Base-by-base conservation (phyloP, 2,888 invertebrate genomes). In the Microctonus hyperodae region DNA sequence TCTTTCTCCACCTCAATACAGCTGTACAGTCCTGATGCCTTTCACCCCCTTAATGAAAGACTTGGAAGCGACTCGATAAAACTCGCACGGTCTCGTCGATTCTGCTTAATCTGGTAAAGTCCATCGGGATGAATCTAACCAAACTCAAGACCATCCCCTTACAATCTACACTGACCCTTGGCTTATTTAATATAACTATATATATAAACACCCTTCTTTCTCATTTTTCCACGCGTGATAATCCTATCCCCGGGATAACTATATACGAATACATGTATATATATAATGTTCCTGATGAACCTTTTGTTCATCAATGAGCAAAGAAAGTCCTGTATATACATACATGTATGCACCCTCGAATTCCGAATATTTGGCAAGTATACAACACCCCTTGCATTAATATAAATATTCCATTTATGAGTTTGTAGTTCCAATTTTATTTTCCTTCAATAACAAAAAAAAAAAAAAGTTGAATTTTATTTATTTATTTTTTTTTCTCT, bases 1-100 rank as follows among this genome's bases (percentile, higher is more conserved):
- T 31, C 10, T 31, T 40, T 16, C 20, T 48, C 48, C 56, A 28
- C 7, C 16, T 44, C 44, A 9, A 44, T n/a, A 44, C 16, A 44
- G 44, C 20, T 44, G 7, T 44, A 20, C 9, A 44, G 16, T 44
- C 6, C n/a, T 44, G 44, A 44, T 62, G 51, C 9, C 11, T 62
- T 35, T 64, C 53, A 58, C 71, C 68, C 77, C 78, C 79, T 81
- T 83, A 83, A 84, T 83, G 83, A 83, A 83, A 83, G 83, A 83
- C 83, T 81, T 78, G 76, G 80, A 79, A 80, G 69, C 67, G 81
- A 81, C 79, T 82, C 81, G 82, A 83, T 83, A 80, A 82, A 83
- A 82, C 82, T 83, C 76, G 79, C 75, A 76, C 77, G 67, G 70
- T 65, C 75, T 72, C 75, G 74, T 71, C 75, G 74, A 75, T 37